Evolutionary conservation across 2,797 vertebrate genomes (phyloP).

Genomic region (Amazonetta brasiliensis): DNA sequence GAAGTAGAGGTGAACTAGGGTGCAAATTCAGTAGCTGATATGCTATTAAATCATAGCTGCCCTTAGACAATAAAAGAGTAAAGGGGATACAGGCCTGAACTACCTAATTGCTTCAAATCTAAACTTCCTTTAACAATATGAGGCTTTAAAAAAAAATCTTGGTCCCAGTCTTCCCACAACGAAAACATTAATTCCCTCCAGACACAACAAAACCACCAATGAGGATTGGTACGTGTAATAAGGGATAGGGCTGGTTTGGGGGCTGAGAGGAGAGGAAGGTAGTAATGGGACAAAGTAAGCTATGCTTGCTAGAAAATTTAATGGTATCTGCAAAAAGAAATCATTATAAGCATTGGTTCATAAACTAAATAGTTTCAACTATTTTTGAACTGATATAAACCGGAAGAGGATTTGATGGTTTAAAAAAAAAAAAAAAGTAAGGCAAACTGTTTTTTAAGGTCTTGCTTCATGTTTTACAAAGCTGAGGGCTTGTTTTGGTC

Average conservation of each 20-base stretch:
- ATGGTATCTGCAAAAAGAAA: not conserved
- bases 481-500: not conserved
- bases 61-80: not conserved
- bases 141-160: not conserved
- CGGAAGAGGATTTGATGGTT: not conserved
- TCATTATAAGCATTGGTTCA: not conserved
- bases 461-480: not conserved
- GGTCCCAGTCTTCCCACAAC: not conserved
- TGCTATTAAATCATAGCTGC: not conserved
- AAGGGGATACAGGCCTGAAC: not conserved
- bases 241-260: not conserved
- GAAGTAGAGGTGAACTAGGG: conserved; percentile 23
- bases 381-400: not conserved
- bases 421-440: not conserved
- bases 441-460: not conserved
- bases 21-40: not conserved
- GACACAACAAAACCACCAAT: not conserved
- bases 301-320: not conserved
- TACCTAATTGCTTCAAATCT: not conserved
- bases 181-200: not conserved
- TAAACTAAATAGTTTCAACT: not conserved
- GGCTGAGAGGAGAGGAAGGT: not conserved
- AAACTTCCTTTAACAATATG: not conserved
- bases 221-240: not conserved
- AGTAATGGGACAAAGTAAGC: not conserved